Base-by-base conservation (phyloP, 2,888 invertebrate species). In the Lasius platythorax region DNA sequence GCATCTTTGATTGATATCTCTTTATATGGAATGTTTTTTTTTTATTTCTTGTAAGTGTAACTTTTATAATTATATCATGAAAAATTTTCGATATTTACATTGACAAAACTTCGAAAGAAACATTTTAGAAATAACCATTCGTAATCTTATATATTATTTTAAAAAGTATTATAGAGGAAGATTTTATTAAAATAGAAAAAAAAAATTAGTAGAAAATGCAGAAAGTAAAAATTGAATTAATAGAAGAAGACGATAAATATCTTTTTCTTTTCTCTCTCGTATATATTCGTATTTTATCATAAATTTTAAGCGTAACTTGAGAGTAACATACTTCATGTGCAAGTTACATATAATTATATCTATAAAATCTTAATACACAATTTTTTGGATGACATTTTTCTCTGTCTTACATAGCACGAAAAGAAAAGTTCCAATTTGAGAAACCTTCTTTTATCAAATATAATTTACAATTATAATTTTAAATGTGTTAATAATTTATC, bases 401-500 rank as follows among this genome's bases (percentile, higher is more conserved):
- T 53, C 2, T n/a, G 8, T 53, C 2, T 53, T n/a, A 50, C 18
- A n/a, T 50, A 53, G 18, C 50, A 50, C 50, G 4, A 18, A 50
- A 50, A 53, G 2, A 53, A 23, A 37, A 37, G n/a, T 50, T 50
- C 2, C 18, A 53, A 53, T 53, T 53, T 18, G 18, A 53, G 2
- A 53, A n/a, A 53, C 0, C n/a, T 4, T 53, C 8, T 53, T 53
- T 8, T 8, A 23, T 58, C 4, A 23, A 23, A 23, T 23, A 28
- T 23, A 23, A 58, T 58, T 58, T 23, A 23, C 2, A 56, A 23
- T 58, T 63, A 63, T n/a, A 67, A 23, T 53, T 53, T 53, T n/a
- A 53, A 53, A 50, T 53, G 6, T 30, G 1, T 70, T 79, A 79
- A 70, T 58, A 70, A 58, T 53, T 53, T 40, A 30, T 30, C 23